A percentile compares a stretch with the other conserved stretches of the same genome.
These are phyloP conservation scores for Thalassophryne amazonica DNA, from an alignment of 2,797 vertebrate genomes.

Conservation along the genomic window DNA sequence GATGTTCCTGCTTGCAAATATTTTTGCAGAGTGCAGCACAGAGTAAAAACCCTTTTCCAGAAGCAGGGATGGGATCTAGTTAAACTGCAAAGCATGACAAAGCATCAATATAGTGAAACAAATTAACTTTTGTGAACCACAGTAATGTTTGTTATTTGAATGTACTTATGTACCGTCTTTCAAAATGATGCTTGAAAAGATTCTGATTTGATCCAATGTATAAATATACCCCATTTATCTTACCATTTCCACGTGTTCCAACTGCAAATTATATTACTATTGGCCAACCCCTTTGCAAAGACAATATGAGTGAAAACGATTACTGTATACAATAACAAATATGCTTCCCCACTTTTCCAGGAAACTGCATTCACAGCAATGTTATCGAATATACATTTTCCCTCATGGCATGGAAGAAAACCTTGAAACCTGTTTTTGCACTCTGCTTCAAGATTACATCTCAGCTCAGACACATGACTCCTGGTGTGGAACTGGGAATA, in stretches of 20 bases:
- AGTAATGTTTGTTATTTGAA: too few relatives aligned
- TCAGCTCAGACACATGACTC: slow-evolving; percentile 28
- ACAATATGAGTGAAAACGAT: slow-evolving; percentile 15
- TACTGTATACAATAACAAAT: slow-evolving; percentile 13
- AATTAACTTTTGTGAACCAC: too few relatives aligned
- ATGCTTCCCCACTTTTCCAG: slow-evolving; percentile 3
- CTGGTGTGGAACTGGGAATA: slow-evolving; percentile 17
- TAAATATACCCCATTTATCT: too few relatives aligned
- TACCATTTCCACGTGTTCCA: slow-evolving; percentile 24
- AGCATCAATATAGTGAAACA: too few relatives aligned
- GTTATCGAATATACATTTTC: slow-evolving; percentile 16
- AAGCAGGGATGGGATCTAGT: too few relatives aligned
- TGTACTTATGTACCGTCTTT: too few relatives aligned
- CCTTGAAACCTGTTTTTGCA: slow-evolving; percentile 11
- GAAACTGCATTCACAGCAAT: slow-evolving; percentile 37
- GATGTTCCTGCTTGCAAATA: too few relatives aligned
- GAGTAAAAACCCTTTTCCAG: too few relatives aligned
- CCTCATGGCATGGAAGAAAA: neutral
- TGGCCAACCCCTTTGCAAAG: slow-evolving; percentile 18
- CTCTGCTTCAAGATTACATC: slow-evolving; percentile 16
- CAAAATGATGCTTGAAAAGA: slow-evolving; percentile 9
- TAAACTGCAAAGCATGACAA: too few relatives aligned
- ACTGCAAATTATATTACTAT: slow-evolving; percentile 26
- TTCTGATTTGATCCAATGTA: slow-evolving; percentile 19
- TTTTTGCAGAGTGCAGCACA: too few relatives aligned